Evolutionary conservation across 2,888 invertebrate species (phyloP), one percentile per base, ranked within the genome.

Genomic region (Lumbricus terrestris): DNA sequence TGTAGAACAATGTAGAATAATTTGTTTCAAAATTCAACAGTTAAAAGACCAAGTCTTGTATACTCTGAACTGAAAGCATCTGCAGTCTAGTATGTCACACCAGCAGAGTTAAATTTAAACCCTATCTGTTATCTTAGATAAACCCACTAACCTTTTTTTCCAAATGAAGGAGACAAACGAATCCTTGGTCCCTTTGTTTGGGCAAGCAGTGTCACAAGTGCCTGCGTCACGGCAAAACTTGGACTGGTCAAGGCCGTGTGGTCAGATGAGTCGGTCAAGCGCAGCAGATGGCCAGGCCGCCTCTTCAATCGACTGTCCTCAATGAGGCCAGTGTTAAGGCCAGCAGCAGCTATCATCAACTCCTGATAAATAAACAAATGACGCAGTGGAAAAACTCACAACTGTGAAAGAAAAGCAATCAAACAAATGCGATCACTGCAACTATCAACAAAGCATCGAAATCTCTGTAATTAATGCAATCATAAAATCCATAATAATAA

Each of bases 151-250:
- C 91, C 90, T 89, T 90, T 88, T 23, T 91, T 90, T 23, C 89
- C 88, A n/a, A 38, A 29, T 5, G 90, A 85, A 23, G 88, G 15
- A 18, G 89, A 35, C 85, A 88, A 88, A 16, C 47, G 34, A n/a
- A 90, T 42, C 29, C 54, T 88, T 18, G 85, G 69, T 34, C 18
- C 85, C 20, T 83, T 90, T 20, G 90, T 88, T 88, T 90, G 92
- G 8, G 95, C 95, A 13, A 96, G 94, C 47, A 96, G 95, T 89
- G 96, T 95, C 1, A 96, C 96, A 20, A 96, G 94, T 20, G 96
- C 96, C 94, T 96, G 96, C 6, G 96, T 96, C 5, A 96, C 96
- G 33, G 96, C 95, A 93, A 96, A 95, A 89, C 95, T 95, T 18
- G 93, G 93, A 93, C 95, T 92, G 93, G 94, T 93, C 93, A 94